Base-by-base conservation (phyloP, 2,113 vertebrate genomes). In the Aleadryas rufinucha region DNA sequence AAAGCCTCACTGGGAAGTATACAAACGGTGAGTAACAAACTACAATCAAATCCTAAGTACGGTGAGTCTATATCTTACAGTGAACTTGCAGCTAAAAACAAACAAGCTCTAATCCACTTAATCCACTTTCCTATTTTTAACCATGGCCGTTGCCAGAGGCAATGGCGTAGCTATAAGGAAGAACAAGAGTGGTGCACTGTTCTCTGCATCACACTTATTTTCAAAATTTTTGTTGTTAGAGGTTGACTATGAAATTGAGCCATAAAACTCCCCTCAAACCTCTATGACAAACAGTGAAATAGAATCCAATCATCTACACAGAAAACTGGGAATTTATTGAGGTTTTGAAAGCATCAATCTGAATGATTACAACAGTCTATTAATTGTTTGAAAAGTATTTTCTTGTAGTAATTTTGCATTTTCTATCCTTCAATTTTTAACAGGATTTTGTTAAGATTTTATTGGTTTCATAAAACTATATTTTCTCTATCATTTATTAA, bases 71-170 rank as follows among this genome's bases (percentile, higher is more conserved):
- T 20, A 56, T 15, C 11, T 42, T 23, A 21, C 22, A 84, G 35
- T 8, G 39, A 84, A 85, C 6, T 23, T 39, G n/a, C 24, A 79
- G 47, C 39, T 85, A 35, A 28, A 30, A 85, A 31, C 33, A 87
- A 87, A 72, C 63, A 85, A 76, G 18, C 16, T 76, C 70, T 91
- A 76, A 69, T 72, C 30, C 74, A 64, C 23, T 52, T 91, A 87
- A 81, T 75, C 31, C 26, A 53, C 21, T 39, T 39, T 31, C 35
- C 24, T 26, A 2, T 57, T 81, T 82, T 61, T n/a, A 50, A 49
- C 19, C 0, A 0, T 39, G 52, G 37, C 8, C 0, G 0, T 31
- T 50, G 42, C 24, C 30, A 81, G 39, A 76, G 49, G 33, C 53
- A 71, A 39, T 70, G 7, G 30, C 37, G 56, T 1, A 45, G 42